Evolutionary conservation across 2,797 vertebrate genomes (phyloP).

Genomic region (Myotis findleyi): DNA sequence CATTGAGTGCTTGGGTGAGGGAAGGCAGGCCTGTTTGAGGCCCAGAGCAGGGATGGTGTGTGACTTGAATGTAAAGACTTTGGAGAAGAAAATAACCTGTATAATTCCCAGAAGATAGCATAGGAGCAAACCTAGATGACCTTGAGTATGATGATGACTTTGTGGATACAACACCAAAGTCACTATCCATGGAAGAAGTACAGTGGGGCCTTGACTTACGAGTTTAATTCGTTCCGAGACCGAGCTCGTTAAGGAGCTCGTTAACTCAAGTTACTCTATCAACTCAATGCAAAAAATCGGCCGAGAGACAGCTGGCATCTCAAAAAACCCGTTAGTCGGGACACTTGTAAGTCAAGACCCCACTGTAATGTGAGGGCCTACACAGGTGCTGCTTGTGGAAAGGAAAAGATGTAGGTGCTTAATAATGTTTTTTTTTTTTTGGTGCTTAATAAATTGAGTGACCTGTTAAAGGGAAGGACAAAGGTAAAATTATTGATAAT

Average conservation of each 20-base stretch:
- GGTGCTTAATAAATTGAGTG: constrained; percentile 26
- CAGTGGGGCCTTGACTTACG: too few relatives aligned
- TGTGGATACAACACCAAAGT: neutral
- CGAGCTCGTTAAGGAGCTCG: too few relatives aligned
- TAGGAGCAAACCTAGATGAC: neutral
- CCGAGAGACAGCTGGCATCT: too few relatives aligned
- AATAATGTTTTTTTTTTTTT: neutral
- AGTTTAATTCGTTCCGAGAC: too few relatives aligned
- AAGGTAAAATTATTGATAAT: constrained; percentile 41
- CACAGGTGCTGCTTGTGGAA: neutral
- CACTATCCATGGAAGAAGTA: neutral
- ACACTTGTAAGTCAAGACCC: too few relatives aligned
- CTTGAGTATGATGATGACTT: neutral
- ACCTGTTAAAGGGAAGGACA: neutral
- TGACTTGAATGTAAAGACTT: neutral
- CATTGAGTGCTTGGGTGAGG: neutral
- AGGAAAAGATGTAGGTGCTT: constrained; percentile 13
- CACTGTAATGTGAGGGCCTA: neutral
- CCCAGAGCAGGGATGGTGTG: neutral
- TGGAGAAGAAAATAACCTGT: neutral
- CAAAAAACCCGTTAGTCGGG: too few relatives aligned
- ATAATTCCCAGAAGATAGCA: neutral
- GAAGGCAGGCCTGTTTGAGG: constrained; percentile 7
- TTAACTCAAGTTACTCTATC: too few relatives aligned
- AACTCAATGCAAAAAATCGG: too few relatives aligned